Evolutionary conservation across 2,113 vertebrate species (phyloP).

Genomic region (Hypanus sabinus): DNA sequence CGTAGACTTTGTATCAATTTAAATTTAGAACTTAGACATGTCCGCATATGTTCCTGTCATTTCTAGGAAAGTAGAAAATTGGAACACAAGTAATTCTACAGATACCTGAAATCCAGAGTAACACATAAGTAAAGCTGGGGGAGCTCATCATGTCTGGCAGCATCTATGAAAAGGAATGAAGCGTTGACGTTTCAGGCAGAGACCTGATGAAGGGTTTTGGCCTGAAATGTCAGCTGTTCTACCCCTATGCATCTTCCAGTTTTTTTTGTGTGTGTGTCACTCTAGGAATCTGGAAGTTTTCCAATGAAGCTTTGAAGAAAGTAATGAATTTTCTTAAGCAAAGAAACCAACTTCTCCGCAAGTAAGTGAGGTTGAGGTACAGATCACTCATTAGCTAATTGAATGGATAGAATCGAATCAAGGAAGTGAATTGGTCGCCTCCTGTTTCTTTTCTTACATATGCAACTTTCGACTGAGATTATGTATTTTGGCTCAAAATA

Average conservation of each 20-base stretch:
- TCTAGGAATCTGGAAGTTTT: not conserved
- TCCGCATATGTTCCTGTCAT: not conserved
- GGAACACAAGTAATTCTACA: not conserved
- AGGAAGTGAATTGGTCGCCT: not conserved
- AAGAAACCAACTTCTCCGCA: not conserved
- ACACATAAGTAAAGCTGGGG: too few species aligned
- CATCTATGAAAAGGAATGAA: too few species aligned
- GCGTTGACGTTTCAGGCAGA: too few species aligned
- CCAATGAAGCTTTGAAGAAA: not conserved
- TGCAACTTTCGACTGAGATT: not conserved
- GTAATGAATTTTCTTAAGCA: not conserved
- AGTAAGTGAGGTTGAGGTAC: not conserved
- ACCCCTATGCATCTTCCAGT: too few species aligned
- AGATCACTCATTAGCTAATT: not conserved
- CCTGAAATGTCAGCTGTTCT: too few species aligned
- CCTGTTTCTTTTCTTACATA: not conserved
- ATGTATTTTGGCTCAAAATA: not conserved
- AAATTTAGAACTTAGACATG: not conserved
- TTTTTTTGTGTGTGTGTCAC: too few species aligned
- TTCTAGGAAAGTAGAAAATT: not conserved
- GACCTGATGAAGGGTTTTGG: too few species aligned
- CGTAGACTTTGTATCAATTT: not conserved
- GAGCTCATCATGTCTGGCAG: too few species aligned
- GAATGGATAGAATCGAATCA: not conserved
- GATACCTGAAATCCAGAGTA: too few species aligned